Conservation (phyloP, 1,140 invertebrate species). For the Lordiphosa clarofinis region DNA sequence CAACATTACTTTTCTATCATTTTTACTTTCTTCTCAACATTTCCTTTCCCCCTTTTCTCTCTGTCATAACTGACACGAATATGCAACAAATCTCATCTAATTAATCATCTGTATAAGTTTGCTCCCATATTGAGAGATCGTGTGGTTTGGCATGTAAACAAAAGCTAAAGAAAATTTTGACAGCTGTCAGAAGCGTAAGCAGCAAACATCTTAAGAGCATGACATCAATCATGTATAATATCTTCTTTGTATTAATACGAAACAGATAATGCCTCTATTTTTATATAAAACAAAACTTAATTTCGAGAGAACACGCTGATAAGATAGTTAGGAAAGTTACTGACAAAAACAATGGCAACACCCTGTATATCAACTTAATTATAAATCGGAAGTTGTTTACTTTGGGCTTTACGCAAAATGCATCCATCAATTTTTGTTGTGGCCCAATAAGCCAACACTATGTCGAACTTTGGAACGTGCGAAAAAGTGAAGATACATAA, state of each 20-base stretch:
- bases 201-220: constrained; percentile 18
- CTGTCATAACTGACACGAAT: constrained; percentile 38
- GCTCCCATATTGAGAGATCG: constrained; percentile 18
- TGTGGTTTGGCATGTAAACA: constrained; percentile 21
- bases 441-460: constrained; percentile 26
- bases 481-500: constrained; percentile 9
- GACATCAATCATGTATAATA: constrained; percentile 44
- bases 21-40: constrained; percentile 33
- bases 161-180: constrained; percentile 20
- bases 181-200: constrained; percentile 20
- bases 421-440: constrained; percentile 41
- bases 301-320: constrained; percentile 20
- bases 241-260: constrained; percentile 13
- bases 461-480: constrained; percentile 41
- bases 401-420: constrained; percentile 28
- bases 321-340: constrained; percentile 45
- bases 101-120: constrained; percentile 30
- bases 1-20: constrained; percentile 19
- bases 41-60: constrained; percentile 6
- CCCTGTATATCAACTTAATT: constrained; percentile 33
- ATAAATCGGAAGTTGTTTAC: constrained; percentile 55
- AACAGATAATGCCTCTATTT: constrained; percentile 10
- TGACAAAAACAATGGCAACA: constrained; percentile 7
- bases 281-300: constrained; percentile 15
- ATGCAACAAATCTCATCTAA: constrained; percentile 41